Conservation (phyloP, 1,140 invertebrate genomes). For the Heliconius hewitsoni region DNA sequence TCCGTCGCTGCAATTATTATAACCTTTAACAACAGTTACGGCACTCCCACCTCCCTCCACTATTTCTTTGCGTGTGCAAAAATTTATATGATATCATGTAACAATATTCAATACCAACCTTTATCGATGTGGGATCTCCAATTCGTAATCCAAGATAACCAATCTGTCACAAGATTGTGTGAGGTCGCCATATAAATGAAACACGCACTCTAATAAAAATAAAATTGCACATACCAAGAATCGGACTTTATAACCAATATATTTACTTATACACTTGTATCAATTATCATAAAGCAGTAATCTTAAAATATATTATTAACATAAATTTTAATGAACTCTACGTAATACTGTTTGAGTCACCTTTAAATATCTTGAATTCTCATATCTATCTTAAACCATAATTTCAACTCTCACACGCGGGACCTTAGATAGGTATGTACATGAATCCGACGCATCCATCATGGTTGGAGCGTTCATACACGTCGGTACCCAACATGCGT, state of each 20-base stretch:
- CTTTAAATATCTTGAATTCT: background rate
- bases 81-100: conserved; percentile 42
- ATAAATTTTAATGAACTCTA: background rate
- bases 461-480: conserved; percentile 66
- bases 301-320: background rate
- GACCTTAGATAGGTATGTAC: conserved; percentile 53
- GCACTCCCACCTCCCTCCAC: conserved; percentile 18
- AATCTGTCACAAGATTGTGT: conserved; percentile 44
- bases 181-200: conserved; percentile 31
- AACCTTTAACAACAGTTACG: conserved; percentile 31
- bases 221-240: background rate
- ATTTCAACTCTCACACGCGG: conserved; percentile 15
- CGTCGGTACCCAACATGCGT: conserved; percentile 64
- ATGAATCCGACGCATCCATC: conserved; percentile 66
- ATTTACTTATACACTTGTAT: background rate
- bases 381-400: conserved; percentile 11
- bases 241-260: background rate
- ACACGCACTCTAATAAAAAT: conserved; percentile 12
- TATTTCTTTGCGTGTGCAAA: conserved; percentile 43
- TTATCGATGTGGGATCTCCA: conserved; percentile 40
- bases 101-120: conserved; percentile 34
- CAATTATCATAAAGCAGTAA: background rate
- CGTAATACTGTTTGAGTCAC: background rate
- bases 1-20: conserved; percentile 69
- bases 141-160: conserved; percentile 38